Percentiles rank a stretch among this genome's conserved stretches.
phyloP scores from a whole-genome alignment of 2,113 vertebrate species.

The Microcebus lehilahytsara region DNA sequence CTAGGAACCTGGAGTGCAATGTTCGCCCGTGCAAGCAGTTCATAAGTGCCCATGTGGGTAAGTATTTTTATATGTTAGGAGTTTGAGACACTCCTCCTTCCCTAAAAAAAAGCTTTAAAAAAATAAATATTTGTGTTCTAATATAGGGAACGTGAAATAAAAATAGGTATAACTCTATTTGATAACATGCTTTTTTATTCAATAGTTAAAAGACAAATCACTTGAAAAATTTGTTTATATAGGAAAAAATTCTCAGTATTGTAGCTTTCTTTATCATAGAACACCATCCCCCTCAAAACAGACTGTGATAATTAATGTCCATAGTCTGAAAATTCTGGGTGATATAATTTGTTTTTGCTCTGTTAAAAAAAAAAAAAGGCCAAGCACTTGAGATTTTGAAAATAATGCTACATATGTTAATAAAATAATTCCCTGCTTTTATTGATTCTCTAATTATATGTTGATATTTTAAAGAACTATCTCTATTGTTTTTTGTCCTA shows the following conservation, averaged over 20 bases:
- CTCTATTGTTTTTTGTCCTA: neutral
- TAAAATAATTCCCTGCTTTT: conserved; percentile 13
- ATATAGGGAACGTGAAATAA: conserved; percentile 64
- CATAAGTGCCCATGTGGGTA: conserved; percentile 3
- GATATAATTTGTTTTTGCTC: conserved; percentile 35
- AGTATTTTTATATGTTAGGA: conserved; percentile 75
- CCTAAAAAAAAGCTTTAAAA: conserved; percentile 30
- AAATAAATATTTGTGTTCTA: conserved; percentile 63
- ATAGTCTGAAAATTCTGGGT: neutral
- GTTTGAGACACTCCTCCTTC: conserved; percentile 62
- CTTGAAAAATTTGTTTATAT: conserved; percentile 62
- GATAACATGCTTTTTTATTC: conserved; percentile 67
- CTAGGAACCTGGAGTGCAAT: conserved; percentile 60
- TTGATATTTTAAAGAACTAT: neutral
- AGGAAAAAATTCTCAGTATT: conserved; percentile 56
- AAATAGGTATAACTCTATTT: neutral
- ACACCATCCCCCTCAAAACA: neutral
- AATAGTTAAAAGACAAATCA: conserved; percentile 78
- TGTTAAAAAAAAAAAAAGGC: neutral
- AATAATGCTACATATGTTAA: neutral
- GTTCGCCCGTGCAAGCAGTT: conserved; percentile 58
- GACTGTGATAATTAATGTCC: neutral
- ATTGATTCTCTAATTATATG: neutral
- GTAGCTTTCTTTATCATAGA: neutral
- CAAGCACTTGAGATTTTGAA: conserved; percentile 17